A percentile compares a stretch with the other conserved stretches of the same genome.
Conservation (phyloP, 2,797 vertebrate genomes). For the Danio albolineatus region DNA sequence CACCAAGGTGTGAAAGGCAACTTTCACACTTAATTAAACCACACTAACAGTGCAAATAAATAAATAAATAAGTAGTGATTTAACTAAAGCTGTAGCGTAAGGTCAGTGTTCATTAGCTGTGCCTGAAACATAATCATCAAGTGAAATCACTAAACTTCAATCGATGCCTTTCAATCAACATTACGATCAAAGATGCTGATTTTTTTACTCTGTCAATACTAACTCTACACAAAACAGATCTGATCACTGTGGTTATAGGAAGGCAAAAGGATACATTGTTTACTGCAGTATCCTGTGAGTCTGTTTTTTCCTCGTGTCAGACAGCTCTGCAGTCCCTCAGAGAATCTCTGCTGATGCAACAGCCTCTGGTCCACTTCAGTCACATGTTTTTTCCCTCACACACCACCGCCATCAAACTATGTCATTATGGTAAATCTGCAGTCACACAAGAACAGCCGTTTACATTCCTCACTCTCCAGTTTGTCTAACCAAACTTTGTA, state of each 20-base stretch:
- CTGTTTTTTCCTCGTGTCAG: not conserved
- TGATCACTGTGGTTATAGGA: not conserved
- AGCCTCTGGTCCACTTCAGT: not conserved
- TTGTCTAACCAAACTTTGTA: conserved; percentile 17
- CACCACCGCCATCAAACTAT: conserved; percentile 31
- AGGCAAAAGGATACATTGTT: not conserved
- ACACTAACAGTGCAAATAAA: too few species aligned
- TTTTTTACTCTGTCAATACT: not conserved
- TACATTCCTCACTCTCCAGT: conserved; percentile 31
- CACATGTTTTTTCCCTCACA: conserved; percentile 9
- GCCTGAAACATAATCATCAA: too few species aligned
- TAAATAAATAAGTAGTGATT: too few species aligned
- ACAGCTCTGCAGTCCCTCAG: not conserved
- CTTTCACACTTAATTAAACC: too few species aligned
- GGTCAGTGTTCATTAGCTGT: too few species aligned
- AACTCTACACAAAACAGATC: not conserved
- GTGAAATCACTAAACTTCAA: too few species aligned
- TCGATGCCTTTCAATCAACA: too few species aligned
- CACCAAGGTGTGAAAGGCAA: too few species aligned
- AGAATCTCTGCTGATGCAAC: conserved; percentile 18
- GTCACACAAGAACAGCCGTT: not conserved
- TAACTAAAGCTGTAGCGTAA: too few species aligned
- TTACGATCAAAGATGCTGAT: not conserved
- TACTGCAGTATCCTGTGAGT: not conserved
- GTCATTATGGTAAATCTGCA: conserved; percentile 28